These are phyloP conservation scores for Lasaia peninsularis DNA, from an alignment of 1,140 invertebrate genomes.

Conservation along the genomic window DNA sequence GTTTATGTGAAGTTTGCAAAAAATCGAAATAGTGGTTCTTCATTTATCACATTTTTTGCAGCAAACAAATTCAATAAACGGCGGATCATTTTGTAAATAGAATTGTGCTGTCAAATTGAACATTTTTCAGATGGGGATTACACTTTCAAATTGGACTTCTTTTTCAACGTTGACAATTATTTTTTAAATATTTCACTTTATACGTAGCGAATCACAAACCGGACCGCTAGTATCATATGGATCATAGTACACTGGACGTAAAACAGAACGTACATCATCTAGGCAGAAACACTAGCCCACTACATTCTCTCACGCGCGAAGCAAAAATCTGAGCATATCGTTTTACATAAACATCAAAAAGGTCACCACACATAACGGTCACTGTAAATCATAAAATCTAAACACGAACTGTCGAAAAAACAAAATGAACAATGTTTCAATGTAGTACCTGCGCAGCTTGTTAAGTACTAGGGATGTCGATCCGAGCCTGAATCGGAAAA, in stretches of 20 bases:
- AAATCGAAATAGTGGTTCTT: too few species aligned
- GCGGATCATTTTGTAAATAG: too few species aligned
- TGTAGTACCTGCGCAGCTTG: slow-evolving; percentile 24
- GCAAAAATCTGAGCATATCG: slow-evolving; percentile 16
- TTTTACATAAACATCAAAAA: slow-evolving; percentile 16
- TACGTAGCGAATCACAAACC: too few species aligned
- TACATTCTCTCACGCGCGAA: background rate
- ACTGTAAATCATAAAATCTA: slow-evolving; percentile 21
- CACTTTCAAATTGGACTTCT: too few species aligned
- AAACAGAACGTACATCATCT: background rate
- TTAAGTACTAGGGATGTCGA: slow-evolving; percentile 21
- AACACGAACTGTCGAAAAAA: slow-evolving; percentile 32
- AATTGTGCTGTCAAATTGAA: too few species aligned
- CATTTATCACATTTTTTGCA: too few species aligned
- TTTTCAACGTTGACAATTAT: too few species aligned
- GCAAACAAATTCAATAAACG: too few species aligned
- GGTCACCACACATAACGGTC: slow-evolving; percentile 22
- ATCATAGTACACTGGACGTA: background rate
- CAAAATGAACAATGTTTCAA: slow-evolving; percentile 30
- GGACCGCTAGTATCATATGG: too few species aligned
- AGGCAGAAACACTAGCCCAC: background rate
- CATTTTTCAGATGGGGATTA: too few species aligned
- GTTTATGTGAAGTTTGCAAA: too few species aligned
- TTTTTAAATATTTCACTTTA: too few species aligned
- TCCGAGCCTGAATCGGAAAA: background rate